These are phyloP conservation scores for Actinostola sp. DNA, from an alignment of 92 coral and sea anemone genomes.

Conservation along the genomic window DNA sequence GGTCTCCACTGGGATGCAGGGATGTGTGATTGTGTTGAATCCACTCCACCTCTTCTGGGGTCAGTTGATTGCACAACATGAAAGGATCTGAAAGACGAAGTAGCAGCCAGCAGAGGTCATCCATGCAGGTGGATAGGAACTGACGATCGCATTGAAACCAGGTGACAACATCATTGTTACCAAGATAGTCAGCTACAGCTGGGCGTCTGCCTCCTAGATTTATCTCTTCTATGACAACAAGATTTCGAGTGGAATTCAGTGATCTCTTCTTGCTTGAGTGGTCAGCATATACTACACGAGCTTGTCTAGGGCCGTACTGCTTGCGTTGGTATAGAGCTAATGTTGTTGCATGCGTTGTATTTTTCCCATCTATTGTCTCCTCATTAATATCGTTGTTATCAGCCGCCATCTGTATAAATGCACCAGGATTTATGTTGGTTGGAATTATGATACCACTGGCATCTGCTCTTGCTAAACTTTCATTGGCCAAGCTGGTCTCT, in stretches of 20 bases:
- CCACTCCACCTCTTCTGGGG: too few relatives aligned
- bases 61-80: too few relatives aligned
- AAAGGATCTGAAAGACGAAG: too few relatives aligned
- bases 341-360: too few relatives aligned
- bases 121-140: too few relatives aligned
- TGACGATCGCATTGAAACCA: too few relatives aligned
- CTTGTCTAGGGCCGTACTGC: too few relatives aligned
- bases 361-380: conserved; percentile 40
- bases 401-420: conserved; percentile 56
- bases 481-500: too few relatives aligned
- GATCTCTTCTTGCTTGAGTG: conserved; percentile 52
- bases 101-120: too few relatives aligned
- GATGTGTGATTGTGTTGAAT: conserved; percentile 35
- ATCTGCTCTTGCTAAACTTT: conserved; percentile 46
- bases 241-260: conserved; percentile 44
- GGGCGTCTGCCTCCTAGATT: conserved; percentile 59
- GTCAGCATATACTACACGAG: conserved; percentile 40
- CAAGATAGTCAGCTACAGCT: conserved; percentile 24
- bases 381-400: conserved; percentile 52
- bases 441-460: conserved; percentile 43
- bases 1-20: conserved; percentile 42
- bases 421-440: too few relatives aligned
- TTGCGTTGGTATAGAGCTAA: too few relatives aligned
- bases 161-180: too few relatives aligned
- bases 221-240: conserved; percentile 44